Evolutionary conservation across 2,113 vertebrate species (phyloP).

Genomic region (Marcusenius ussheri): DNA sequence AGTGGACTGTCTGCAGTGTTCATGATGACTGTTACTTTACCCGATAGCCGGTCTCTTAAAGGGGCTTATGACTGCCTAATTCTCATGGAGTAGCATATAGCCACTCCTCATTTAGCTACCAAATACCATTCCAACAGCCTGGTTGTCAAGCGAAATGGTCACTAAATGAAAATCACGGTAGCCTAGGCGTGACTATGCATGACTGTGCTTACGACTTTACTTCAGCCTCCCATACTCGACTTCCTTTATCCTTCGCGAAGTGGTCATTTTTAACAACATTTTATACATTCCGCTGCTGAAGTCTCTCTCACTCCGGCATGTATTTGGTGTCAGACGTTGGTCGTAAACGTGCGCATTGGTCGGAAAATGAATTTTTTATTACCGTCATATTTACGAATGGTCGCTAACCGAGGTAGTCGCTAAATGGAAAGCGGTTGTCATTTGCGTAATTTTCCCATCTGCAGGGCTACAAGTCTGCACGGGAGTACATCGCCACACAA

Average conservation of each 20-base stretch:
- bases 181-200: not conserved
- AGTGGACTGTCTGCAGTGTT: not conserved
- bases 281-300: not conserved
- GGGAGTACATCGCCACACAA: slow-evolving; percentile 93
- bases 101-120: not conserved
- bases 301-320: not conserved
- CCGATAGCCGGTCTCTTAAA: not conserved
- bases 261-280: not conserved
- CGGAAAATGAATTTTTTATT: not conserved
- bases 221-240: not conserved
- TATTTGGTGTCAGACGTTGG: not conserved
- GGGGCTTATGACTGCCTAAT: not conserved
- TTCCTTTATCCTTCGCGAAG: not conserved
- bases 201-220: not conserved
- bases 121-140: not conserved
- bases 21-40: not conserved
- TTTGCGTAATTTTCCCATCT: not conserved
- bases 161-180: not conserved
- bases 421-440: not conserved
- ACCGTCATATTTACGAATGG: not conserved
- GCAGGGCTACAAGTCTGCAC: slow-evolving; percentile 80
- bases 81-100: not conserved
- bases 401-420: not conserved
- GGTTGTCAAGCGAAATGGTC: not conserved
- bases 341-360: not conserved